Evolutionary conservation across 2,888 invertebrate genomes (phyloP).

Genomic region (Cacoxenus indagator): DNA sequence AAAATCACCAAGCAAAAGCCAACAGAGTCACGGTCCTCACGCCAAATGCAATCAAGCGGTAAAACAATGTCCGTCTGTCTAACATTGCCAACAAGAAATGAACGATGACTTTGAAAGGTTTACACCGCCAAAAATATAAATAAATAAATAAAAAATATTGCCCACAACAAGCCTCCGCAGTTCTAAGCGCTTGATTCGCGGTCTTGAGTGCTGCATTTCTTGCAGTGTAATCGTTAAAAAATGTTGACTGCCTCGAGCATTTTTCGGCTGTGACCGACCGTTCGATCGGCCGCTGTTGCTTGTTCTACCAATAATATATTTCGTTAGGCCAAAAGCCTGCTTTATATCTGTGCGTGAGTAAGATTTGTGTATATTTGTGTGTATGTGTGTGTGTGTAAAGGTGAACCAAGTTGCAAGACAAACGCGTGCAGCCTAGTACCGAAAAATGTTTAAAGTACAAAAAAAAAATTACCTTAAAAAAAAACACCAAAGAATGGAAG

Average conservation of each 20-base stretch:
- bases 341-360: neutral
- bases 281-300: no score
- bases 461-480: slow-evolving; percentile 7
- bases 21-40: neutral
- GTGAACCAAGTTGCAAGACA: slow-evolving; percentile 2
- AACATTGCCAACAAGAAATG: neutral
- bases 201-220: neutral
- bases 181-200: no score
- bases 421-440: slow-evolving; percentile 13
- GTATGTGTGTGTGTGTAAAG: neutral
- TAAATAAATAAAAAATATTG: neutral
- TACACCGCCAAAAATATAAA: neutral
- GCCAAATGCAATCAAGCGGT: slow-evolving; percentile 60
- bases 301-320: neutral
- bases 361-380: neutral
- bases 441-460: slow-evolving; percentile 11
- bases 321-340: slow-evolving; percentile 7
- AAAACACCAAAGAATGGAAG: neutral
- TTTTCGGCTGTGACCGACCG: neutral
- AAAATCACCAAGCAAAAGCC: neutral
- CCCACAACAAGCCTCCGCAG: no score
- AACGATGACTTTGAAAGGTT: neutral
- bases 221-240: neutral
- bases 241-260: neutral
- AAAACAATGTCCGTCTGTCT: slow-evolving; percentile 25